Conservation (phyloP, 2,113 vertebrate species). For the Pionites leucogaster region DNA sequence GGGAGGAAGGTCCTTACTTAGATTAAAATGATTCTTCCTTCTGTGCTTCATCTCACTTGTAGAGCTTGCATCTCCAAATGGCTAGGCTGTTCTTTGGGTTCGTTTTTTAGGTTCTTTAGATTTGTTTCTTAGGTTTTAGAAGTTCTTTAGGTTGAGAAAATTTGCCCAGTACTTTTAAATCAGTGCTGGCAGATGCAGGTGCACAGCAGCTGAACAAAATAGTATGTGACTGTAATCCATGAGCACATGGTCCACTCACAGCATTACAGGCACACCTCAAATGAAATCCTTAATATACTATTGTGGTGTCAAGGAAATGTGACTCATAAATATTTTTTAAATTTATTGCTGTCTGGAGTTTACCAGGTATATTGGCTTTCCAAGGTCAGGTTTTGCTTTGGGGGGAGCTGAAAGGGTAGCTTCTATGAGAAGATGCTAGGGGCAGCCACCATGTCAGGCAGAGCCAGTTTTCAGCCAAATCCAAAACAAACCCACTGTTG, state of each 20-base stretch:
- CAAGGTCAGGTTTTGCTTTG: background rate
- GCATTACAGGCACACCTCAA: background rate
- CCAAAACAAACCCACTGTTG: background rate
- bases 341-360: background rate
- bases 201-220: background rate
- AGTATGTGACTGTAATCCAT: background rate
- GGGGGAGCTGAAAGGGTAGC: background rate
- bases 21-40: background rate
- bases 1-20: background rate
- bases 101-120: background rate
- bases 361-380: background rate
- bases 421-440: background rate
- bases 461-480: background rate
- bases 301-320: background rate
- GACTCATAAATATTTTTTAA: background rate
- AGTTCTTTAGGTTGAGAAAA: background rate
- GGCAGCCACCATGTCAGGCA: accelerated
- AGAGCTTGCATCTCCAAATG: background rate
- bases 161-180: background rate
- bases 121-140: background rate
- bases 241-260: background rate
- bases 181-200: background rate
- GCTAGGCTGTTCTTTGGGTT: background rate
- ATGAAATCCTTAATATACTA: background rate
- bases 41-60: background rate